Base-by-base conservation (phyloP, 2,888 invertebrate species). In the Eugnorisma glareosa region DNA sequence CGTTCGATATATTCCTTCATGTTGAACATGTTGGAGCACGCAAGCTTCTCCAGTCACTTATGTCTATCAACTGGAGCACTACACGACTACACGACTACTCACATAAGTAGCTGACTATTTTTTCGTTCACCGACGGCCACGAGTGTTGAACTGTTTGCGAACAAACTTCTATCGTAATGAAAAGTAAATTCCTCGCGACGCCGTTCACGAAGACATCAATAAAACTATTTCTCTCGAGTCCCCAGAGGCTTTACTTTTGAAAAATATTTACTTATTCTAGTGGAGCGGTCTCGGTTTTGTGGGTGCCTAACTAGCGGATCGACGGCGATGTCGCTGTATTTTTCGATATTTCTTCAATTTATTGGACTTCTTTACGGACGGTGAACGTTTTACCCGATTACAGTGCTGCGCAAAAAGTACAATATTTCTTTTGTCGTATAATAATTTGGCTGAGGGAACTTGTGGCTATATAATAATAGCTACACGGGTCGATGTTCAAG, bases 91-190 rank as follows among this genome's bases (percentile, higher is more conserved):
- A 73, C 64, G 70, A 81, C 75, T 59, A 51, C 51, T 48, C 73
- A 81, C 72, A 73, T 74, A 82, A 84, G 79, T 78, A 75, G 77
- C 75, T 68, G 35, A 66, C 67, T 86, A 86, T 89, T 88, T 88
- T 89, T 88, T 89, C 87, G 67, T 76, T 81, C 78, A 67, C 77
- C 77, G 72, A 54, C 78, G 75, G 67, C 87, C 89, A 88, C 90
- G 91, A 93, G 90, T 92, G 92, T 92, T 91, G 93, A 93, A 93
- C 91, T 94, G 93, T 95, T 95, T 95, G 94, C 91, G 89, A 91
- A 93, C 94, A 94, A 95, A 94, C 95, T 94, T 93, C 91, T 91
- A 90, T 93, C 91, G 94, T 94, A 95, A 95, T 95, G 95, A 94
- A 95, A 95, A 95, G 95, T 95, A 95, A 95, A 95, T 94, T 95